Conservation (phyloP, 1,140 invertebrate species). For the Oreohelix idahoensis region DNA sequence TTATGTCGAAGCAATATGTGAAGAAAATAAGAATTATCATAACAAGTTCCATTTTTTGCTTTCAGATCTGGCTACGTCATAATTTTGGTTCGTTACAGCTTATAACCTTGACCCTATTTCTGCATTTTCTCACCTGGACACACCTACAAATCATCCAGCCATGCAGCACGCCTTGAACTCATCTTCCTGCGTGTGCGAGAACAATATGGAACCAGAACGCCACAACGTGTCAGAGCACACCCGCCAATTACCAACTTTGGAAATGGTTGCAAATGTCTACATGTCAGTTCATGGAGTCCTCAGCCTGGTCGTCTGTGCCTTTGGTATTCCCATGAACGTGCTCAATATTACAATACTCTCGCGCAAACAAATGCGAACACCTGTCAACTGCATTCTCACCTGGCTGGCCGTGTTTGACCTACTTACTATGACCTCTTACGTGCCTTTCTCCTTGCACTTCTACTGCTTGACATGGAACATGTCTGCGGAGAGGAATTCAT, state of each 20-base stretch:
- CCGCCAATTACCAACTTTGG: constrained; percentile 37
- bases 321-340: constrained; percentile 90
- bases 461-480: constrained; percentile 51
- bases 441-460: constrained; percentile 84
- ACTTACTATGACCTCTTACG: constrained; percentile 89
- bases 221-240: too few relatives aligned
- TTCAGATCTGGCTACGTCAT: too few relatives aligned
- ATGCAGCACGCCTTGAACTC: neutral
- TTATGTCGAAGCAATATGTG: too few relatives aligned
- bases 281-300: constrained; percentile 80
- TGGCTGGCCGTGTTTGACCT: constrained; percentile 87
- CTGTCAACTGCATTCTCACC: constrained; percentile 89
- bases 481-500: constrained; percentile 23
- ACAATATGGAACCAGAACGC: neutral
- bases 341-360: constrained; percentile 92
- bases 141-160: neutral
- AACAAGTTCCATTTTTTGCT: too few relatives aligned
- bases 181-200: neutral
- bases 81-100: too few relatives aligned
- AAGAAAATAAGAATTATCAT: too few relatives aligned
- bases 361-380: constrained; percentile 85
- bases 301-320: constrained; percentile 84
- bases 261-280: constrained; percentile 65
- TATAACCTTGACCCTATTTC: too few relatives aligned
- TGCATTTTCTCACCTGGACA: too few relatives aligned